These are phyloP conservation scores for Zingel zingel DNA, from an alignment of 2,113 vertebrate species.

Conservation along the genomic window DNA sequence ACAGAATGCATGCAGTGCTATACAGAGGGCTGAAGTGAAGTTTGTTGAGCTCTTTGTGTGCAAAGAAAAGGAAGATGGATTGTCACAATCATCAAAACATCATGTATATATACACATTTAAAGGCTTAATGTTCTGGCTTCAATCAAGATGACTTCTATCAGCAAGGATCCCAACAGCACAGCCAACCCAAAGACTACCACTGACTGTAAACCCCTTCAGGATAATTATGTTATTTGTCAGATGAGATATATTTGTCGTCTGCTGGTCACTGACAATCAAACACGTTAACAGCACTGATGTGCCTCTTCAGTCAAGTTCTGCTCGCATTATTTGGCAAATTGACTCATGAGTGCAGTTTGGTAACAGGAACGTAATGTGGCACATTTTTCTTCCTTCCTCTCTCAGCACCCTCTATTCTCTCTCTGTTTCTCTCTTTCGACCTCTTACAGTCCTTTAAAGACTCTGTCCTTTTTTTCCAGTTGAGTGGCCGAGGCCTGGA, in stretches of 20 bases:
- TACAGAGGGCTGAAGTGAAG: neutral
- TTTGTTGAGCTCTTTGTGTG: slow-evolving; percentile 43
- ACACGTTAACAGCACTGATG: slow-evolving; percentile 74
- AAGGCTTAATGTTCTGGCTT: slow-evolving; percentile 36
- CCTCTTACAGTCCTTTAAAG: slow-evolving; percentile 57
- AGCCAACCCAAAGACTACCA: slow-evolving; percentile 36
- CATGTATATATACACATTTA: slow-evolving; percentile 22
- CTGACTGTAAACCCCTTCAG: slow-evolving; percentile 40
- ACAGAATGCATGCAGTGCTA: neutral
- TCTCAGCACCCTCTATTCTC: slow-evolving; percentile 36
- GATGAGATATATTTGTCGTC: slow-evolving; percentile 71
- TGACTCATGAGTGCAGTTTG: slow-evolving; percentile 83
- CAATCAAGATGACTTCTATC: slow-evolving; percentile 41
- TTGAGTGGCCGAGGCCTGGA: slow-evolving; percentile 77
- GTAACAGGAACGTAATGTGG: slow-evolving; percentile 81
- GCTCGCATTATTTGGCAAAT: slow-evolving; percentile 83
- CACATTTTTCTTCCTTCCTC: slow-evolving; percentile 81
- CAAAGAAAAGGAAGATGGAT: slow-evolving; percentile 58
- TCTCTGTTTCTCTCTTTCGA: slow-evolving; percentile 50
- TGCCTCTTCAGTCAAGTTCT: slow-evolving; percentile 77
- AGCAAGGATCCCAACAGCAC: slow-evolving; percentile 18
- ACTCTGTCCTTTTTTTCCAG: slow-evolving; percentile 76
- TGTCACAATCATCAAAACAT: slow-evolving; percentile 55
- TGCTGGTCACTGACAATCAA: slow-evolving; percentile 71
- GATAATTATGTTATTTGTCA: slow-evolving; percentile 71